Conservation (phyloP, 2,797 vertebrate species). For the Anabas testudineus region DNA sequence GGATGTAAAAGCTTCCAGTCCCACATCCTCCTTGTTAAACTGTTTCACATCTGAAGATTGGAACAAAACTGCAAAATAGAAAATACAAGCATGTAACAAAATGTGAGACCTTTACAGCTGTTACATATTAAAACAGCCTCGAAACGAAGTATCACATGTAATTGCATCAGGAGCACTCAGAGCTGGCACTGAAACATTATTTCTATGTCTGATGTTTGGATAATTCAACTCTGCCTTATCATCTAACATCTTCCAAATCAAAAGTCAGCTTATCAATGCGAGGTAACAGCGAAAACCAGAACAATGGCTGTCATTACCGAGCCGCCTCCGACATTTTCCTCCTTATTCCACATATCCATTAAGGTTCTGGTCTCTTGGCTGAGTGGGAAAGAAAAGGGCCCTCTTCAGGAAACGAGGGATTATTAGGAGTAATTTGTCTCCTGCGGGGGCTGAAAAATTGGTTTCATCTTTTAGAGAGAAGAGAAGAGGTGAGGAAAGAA, state of each 20-base stretch:
- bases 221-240: constrained; percentile 53
- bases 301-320: constrained; percentile 55
- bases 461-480: constrained; percentile 71
- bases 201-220: constrained; percentile 41
- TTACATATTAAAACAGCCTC: constrained; percentile 30
- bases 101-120: constrained; percentile 35
- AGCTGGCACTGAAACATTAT: constrained; percentile 34
- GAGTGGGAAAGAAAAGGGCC: constrained; percentile 59
- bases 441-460: constrained; percentile 69
- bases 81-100: constrained; percentile 11
- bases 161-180: constrained; percentile 41
- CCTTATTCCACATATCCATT: constrained; percentile 72
- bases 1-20: constrained; percentile 53
- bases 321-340: constrained; percentile 54
- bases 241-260: constrained; percentile 46
- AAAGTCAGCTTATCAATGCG: constrained; percentile 48
- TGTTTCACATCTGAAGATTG: constrained; percentile 38
- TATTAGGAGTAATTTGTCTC: constrained; percentile 82
- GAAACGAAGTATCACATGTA: constrained; percentile 33
- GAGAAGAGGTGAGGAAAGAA: constrained; percentile 24
- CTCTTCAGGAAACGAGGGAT: constrained; percentile 77
- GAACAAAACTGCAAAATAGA: constrained; percentile 23
- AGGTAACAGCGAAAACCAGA: constrained; percentile 65
- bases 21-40: constrained; percentile 35
- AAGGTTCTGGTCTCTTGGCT: constrained; percentile 59